Evolutionary conservation across 2,797 vertebrate genomes (phyloP).

Genomic region (Cephalopachus bancanus): DNA sequence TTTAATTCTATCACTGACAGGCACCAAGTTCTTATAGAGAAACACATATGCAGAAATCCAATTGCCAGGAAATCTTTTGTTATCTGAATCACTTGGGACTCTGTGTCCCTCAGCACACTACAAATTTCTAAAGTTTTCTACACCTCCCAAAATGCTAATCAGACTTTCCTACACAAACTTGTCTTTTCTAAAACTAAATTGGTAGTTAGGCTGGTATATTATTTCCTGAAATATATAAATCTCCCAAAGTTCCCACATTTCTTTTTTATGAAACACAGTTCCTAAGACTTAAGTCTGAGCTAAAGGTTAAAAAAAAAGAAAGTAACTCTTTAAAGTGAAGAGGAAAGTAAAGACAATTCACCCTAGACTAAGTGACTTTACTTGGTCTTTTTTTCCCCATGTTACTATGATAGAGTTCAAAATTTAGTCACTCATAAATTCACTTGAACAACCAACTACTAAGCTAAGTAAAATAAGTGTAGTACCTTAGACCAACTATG

Average conservation of each 20-base stretch:
- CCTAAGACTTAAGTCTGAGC: neutral
- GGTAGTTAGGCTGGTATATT: neutral
- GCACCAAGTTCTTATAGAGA: neutral
- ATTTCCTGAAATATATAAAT: conserved; percentile 5
- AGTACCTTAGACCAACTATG: neutral
- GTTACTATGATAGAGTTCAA: neutral
- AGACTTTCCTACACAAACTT: conserved; percentile 22
- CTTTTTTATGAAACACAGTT: conserved; percentile 13
- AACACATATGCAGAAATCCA: neutral
- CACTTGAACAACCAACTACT: neutral
- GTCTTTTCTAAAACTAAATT: conserved; percentile 30
- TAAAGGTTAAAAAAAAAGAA: neutral
- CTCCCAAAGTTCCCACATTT: neutral
- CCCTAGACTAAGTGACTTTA: neutral
- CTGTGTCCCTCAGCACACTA: neutral
- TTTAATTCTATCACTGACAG: neutral
- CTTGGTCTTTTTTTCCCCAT: neutral
- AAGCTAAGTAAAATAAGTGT: neutral
- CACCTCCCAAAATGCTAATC: conserved; percentile 32
- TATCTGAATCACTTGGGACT: neutral
- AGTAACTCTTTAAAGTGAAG: neutral
- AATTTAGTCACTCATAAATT: conserved; percentile 35
- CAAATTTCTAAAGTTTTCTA: neutral
- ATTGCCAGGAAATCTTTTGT: neutral
- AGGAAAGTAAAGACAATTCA: conserved; percentile 16